Percentiles rank a stretch among this genome's conserved stretches.
phyloP scores from a whole-genome alignment of 2,797 vertebrate species.

The Mormyrops boulengeri region DNA sequence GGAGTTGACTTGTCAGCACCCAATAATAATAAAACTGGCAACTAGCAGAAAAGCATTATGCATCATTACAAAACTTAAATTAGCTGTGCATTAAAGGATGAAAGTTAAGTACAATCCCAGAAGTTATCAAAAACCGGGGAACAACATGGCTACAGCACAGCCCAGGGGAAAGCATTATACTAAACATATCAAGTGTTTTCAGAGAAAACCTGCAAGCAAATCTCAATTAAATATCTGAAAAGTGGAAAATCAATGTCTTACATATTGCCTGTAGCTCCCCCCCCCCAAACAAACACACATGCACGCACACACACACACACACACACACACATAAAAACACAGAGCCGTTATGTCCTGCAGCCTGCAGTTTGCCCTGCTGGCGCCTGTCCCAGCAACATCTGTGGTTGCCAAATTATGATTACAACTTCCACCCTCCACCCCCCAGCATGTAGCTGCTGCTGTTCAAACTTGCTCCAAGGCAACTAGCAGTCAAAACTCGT shows the following conservation, averaged over 20 bases:
- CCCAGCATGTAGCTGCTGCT: background rate
- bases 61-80: background rate
- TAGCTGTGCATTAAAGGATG: background rate
- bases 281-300: background rate
- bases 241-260: background rate
- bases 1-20: background rate
- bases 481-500: background rate
- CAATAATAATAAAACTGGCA: background rate
- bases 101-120: background rate
- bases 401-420: slow-evolving; percentile 15
- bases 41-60: background rate
- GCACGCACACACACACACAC: background rate
- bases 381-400: background rate
- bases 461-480: slow-evolving; percentile 7
- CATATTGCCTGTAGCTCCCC: background rate
- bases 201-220: background rate
- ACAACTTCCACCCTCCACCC: background rate
- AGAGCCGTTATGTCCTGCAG: slow-evolving; percentile 14
- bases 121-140: background rate
- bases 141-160: background rate
- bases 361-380: background rate
- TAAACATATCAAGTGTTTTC: background rate
- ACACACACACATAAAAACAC: background rate
- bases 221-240: background rate
- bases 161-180: background rate